Conservation (phyloP, 1,140 invertebrate genomes). For the Amphibalanus amphitrite region DNA sequence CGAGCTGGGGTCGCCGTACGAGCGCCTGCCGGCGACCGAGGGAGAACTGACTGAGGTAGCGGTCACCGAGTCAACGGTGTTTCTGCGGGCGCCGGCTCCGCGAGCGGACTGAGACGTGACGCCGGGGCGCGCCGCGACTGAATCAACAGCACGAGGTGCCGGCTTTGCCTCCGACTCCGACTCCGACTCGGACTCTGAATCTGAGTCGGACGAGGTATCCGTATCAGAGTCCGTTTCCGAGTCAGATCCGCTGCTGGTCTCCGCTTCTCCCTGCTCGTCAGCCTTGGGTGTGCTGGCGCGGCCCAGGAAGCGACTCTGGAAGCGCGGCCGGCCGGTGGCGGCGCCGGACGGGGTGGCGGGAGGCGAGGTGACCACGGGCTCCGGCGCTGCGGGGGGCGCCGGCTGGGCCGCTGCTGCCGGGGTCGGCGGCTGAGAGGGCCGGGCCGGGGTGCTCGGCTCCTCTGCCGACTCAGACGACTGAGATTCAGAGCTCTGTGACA, state of each 20-base stretch:
- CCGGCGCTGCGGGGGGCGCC: too few species aligned
- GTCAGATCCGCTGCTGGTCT: conserved; percentile 17
- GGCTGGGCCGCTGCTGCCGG: too few species aligned
- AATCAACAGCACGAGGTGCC: neutral
- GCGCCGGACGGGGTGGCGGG: too few species aligned
- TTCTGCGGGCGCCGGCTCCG: neutral
- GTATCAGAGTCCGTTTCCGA: too few species aligned
- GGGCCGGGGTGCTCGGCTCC: too few species aligned
- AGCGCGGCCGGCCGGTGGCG: conserved; percentile 23
- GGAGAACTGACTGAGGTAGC: neutral
- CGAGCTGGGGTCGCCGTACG: neutral
- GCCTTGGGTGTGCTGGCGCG: conserved; percentile 41
- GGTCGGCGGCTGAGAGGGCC: too few species aligned
- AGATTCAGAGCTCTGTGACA: too few species aligned
- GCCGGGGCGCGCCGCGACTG: neutral
- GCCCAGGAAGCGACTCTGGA: conserved; percentile 58
- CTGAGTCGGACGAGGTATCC: conserved; percentile 3
- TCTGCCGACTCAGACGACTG: too few species aligned
- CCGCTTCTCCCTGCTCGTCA: conserved; percentile 23
- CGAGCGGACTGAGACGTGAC: neutral
- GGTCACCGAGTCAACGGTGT: neutral
- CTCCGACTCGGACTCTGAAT: conserved; percentile 4
- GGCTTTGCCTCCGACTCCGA: conserved; percentile 11
- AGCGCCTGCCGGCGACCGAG: neutral
- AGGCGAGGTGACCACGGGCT: too few species aligned